These are phyloP conservation scores for Rhizomys pruinosus DNA, from an alignment of 2,113 vertebrate species.

Conservation along the genomic window DNA sequence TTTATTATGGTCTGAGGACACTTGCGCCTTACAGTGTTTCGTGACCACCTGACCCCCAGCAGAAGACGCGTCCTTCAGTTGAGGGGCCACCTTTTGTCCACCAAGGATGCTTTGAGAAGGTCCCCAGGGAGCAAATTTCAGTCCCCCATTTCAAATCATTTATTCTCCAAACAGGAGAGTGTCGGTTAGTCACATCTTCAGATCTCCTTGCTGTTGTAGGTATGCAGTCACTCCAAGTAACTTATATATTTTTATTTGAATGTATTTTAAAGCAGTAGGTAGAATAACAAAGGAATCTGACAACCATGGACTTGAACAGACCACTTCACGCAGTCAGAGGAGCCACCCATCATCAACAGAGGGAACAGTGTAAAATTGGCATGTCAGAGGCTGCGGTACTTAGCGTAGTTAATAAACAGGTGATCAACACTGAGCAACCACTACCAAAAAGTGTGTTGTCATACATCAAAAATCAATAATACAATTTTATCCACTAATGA, in stretches of 20 bases:
- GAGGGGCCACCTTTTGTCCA: slow-evolving; percentile 72
- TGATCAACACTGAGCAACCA: slow-evolving; percentile 68
- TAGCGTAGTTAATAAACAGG: slow-evolving; percentile 75
- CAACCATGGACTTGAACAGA: slow-evolving; percentile 70
- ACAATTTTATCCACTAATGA: slow-evolving; percentile 80
- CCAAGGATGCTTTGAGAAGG: slow-evolving; percentile 72
- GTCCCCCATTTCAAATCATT: slow-evolving; percentile 85
- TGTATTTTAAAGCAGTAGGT: slow-evolving; percentile 90
- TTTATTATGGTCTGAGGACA: slow-evolving; percentile 57
- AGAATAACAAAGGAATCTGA: slow-evolving; percentile 79
- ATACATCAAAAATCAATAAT: slow-evolving; percentile 74
- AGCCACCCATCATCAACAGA: slow-evolving; percentile 71
- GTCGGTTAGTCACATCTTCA: slow-evolving; percentile 77
- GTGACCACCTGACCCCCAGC: not conserved
- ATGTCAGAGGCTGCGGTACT: slow-evolving; percentile 58
- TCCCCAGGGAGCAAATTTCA: slow-evolving; percentile 69
- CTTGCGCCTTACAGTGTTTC: not conserved
- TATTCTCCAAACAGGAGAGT: slow-evolving; percentile 82
- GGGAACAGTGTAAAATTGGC: slow-evolving; percentile 68
- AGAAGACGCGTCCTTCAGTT: slow-evolving; percentile 72
- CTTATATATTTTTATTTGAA: slow-evolving; percentile 87
- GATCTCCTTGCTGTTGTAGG: slow-evolving; percentile 80
- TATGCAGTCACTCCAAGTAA: slow-evolving; percentile 83
- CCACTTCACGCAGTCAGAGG: slow-evolving; percentile 78
- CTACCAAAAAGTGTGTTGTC: slow-evolving; percentile 76